phyloP scores from a whole-genome alignment of 2,888 invertebrate species.

The Bellardia pandia region DNA sequence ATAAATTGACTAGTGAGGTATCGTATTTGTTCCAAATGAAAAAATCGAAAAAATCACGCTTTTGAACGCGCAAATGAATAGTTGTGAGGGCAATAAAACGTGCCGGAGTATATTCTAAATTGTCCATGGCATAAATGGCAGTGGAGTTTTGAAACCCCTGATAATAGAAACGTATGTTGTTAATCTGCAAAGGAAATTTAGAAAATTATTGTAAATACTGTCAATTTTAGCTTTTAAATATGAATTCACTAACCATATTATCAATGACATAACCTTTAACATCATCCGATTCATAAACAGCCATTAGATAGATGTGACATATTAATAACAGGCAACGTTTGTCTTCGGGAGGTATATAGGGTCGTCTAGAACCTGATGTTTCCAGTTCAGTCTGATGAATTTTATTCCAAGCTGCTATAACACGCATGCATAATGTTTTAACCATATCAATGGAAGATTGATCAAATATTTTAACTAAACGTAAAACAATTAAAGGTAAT shows the following conservation, averaged over 20 bases:
- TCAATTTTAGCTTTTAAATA: not conserved
- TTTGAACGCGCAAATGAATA: slow-evolving; percentile 77
- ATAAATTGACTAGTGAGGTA: slow-evolving; percentile 76
- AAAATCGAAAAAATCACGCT: slow-evolving; percentile 78
- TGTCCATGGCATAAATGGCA: slow-evolving; percentile 55
- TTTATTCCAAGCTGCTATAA: slow-evolving; percentile 79
- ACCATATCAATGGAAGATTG: slow-evolving; percentile 80
- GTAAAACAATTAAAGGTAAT: slow-evolving; percentile 78
- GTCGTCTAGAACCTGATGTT: slow-evolving; percentile 37
- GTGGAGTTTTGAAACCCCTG: slow-evolving; percentile 76
- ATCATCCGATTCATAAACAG: slow-evolving; percentile 79
- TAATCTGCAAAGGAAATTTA: slow-evolving; percentile 75
- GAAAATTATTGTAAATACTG: not conserved
- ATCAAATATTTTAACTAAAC: slow-evolving; percentile 81
- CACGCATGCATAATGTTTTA: slow-evolving; percentile 79
- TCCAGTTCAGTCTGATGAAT: slow-evolving; percentile 66
- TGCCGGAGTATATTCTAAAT: slow-evolving; percentile 77
- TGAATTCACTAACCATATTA: slow-evolving; percentile 77
- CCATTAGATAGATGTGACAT: slow-evolving; percentile 79
- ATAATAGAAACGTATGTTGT: slow-evolving; percentile 80
- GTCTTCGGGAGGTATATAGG: slow-evolving; percentile 61
- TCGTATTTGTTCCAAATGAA: slow-evolving; percentile 78
- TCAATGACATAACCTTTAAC: slow-evolving; percentile 80
- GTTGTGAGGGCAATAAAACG: slow-evolving; percentile 80
- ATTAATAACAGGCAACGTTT: slow-evolving; percentile 75